Base-by-base conservation (phyloP, 1,140 invertebrate genomes). In the Lethocerus indicus region DNA sequence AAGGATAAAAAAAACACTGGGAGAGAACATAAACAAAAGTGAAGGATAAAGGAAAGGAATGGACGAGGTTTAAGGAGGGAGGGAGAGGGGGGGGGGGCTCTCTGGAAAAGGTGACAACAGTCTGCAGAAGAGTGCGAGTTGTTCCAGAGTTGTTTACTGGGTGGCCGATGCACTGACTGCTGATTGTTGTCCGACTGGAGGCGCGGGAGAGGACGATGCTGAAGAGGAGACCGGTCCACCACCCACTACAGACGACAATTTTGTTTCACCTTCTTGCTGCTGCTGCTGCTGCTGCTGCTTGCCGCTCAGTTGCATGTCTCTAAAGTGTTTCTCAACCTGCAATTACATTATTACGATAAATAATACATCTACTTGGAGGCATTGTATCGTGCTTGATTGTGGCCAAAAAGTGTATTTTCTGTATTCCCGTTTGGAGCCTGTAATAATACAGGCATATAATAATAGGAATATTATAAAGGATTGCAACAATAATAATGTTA, bases 271-370 rank as follows among this genome's bases (percentile, higher is more conserved):
- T 23, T 44, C 42, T 28, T 44, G 24, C 42, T 27, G 42, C 25
- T 42, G 16, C 5, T 44, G 16, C 5, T 16, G 37, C 6, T 39
- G 37, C 37, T 7, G 37, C 37, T 39, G n/a, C 37, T 7, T 7
- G 6, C 37, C n/a, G 23, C 23, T 44, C 2, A 27, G 42, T n/a
- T 44, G 42, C 18, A n/a, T 44, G 21, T 75, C 73, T 61, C 73
- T 72, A 57, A 72, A 65, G 53, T 74, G 70, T 63, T 75, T 75
- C 56, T 75, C 73, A 29, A 76, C 72, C 73, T 75, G 41, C 25
- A 52, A 56, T 23, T 25, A 48, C 25, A 44, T 23, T 5, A 53
- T 18, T 32, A 29, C 16, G 18, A 43, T 42, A 35, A 4, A 18
- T 36, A 42, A 20, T 42, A 23, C n/a, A n/a, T n/a, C n/a, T n/a